Evolutionary conservation across 2,113 vertebrate species (phyloP), one percentile per base, ranked within the genome.

Genomic region (Lampris megalopsis): DNA sequence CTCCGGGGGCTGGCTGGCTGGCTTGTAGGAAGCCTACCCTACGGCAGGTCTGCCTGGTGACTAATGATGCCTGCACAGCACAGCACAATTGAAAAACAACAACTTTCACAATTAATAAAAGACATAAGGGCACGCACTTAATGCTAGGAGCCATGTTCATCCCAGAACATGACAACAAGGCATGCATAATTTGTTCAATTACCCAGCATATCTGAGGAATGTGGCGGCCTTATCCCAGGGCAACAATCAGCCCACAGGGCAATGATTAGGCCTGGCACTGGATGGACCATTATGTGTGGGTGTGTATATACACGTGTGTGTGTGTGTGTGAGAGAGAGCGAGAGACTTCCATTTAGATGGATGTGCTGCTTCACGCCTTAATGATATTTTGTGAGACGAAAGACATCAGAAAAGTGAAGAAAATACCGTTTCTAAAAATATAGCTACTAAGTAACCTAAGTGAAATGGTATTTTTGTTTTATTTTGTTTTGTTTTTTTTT

Each of bases 171-270:
- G 85, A 83, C 83, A 88, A 78, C 52, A 80, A 70, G 35, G 75
- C 75, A 41, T 56, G 63, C 72, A 75, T 92, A 86, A 92, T 93
- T 90, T 92, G 85, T 89, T 84, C 80, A 92, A 91, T 93, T 93
- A 90, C 86, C 89, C 85, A 74, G 88, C 86, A 86, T 82, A 88
- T 91, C 83, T 91, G 82, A 82, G 79, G 68, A 86, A 79, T 63
- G 72, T 77, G 77, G 81, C 67, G 63, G 76, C 61, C 52, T 13
- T 88, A 72, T 75, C 89, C 87, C 58, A 2, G 61, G 87, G 91
- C 87, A 63, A 59, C 53, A 66, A 79, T 74, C 71, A 64, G 59
- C 68, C 72, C 71, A 69, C 37, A 72, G 45, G 75, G 71, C 35
- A 9, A 1, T 88, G 84, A 92, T 91, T 80, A 79, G 65, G 49